Conservation (phyloP, 2,797 vertebrate species). For the Hoplostethus mediterraneus region DNA sequence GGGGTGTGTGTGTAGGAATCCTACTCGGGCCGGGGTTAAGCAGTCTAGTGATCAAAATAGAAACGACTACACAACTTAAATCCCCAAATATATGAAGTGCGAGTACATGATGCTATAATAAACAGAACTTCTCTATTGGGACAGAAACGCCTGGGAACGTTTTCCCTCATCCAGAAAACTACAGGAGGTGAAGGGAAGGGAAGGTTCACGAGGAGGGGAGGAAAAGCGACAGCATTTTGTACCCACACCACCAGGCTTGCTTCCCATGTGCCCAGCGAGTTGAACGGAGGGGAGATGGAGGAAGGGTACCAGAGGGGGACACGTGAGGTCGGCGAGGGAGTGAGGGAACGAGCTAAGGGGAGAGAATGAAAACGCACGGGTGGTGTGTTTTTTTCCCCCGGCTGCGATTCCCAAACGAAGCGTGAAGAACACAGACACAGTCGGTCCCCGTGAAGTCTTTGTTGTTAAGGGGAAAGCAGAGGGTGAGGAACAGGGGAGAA, state of each 20-base stretch:
- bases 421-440: conserved; percentile 68
- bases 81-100: conserved; percentile 1
- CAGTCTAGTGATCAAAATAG: not conserved
- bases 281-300: conserved; percentile 54
- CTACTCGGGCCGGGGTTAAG: not conserved
- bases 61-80: not conserved
- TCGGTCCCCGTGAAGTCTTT: conserved; percentile 49
- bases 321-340: conserved; percentile 50
- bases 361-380: conserved; percentile 49
- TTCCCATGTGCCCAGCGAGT: conserved; percentile 49
- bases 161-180: conserved; percentile 70
- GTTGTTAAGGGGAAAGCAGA: conserved; percentile 12
- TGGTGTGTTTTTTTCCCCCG: conserved; percentile 51
- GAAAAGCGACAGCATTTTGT: conserved; percentile 27
- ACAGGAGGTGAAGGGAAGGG: conserved; percentile 58
- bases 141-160: conserved; percentile 47
- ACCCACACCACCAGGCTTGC: conserved; percentile 19
- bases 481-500: conserved; percentile 15
- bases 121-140: conserved; percentile 49
- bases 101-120: not conserved
- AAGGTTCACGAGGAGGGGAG: not conserved
- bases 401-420: conserved; percentile 71
- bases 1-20: not conserved
- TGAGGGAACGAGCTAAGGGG: conserved; percentile 19
- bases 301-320: conserved; percentile 19